phyloP scores from a whole-genome alignment of 92 coral and sea anemone genomes.

The Palythoa heliodiscus region DNA sequence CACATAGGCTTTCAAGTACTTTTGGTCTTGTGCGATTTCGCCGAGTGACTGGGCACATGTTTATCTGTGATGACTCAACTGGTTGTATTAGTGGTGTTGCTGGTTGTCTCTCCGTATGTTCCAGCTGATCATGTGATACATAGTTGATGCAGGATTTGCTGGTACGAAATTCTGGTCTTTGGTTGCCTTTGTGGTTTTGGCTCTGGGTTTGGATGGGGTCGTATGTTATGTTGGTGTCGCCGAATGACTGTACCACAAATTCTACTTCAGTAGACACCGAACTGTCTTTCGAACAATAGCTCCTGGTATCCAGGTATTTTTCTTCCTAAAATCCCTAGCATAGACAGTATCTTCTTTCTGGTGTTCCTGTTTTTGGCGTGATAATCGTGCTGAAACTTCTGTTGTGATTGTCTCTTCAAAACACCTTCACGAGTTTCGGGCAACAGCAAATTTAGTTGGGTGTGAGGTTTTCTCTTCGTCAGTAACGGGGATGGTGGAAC shows the following conservation, averaged over 20 bases:
- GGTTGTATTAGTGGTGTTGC: background rate
- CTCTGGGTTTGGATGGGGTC: too few relatives aligned
- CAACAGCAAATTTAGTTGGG: constrained; percentile 57
- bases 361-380: constrained; percentile 56
- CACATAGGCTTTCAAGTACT: constrained; percentile 15
- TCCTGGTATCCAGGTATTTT: too few relatives aligned
- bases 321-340: constrained; percentile 51
- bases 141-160: constrained; percentile 11
- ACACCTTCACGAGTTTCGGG: constrained; percentile 55
- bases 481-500: constrained; percentile 70
- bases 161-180: too few relatives aligned
- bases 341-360: constrained; percentile 47
- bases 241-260: constrained; percentile 51
- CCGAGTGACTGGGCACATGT: constrained; percentile 16
- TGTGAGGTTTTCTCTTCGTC: constrained; percentile 51
- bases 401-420: constrained; percentile 54
- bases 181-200: too few relatives aligned
- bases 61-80: too few relatives aligned
- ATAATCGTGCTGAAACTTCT: constrained; percentile 62
- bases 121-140: background rate
- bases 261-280: constrained; percentile 51
- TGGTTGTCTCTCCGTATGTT: background rate
- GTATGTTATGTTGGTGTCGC: constrained; percentile 59
- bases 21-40: constrained; percentile 19
- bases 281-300: constrained; percentile 49